phyloP scores from a whole-genome alignment of 2,888 invertebrate genomes.

The Trachelus tabidus region DNA sequence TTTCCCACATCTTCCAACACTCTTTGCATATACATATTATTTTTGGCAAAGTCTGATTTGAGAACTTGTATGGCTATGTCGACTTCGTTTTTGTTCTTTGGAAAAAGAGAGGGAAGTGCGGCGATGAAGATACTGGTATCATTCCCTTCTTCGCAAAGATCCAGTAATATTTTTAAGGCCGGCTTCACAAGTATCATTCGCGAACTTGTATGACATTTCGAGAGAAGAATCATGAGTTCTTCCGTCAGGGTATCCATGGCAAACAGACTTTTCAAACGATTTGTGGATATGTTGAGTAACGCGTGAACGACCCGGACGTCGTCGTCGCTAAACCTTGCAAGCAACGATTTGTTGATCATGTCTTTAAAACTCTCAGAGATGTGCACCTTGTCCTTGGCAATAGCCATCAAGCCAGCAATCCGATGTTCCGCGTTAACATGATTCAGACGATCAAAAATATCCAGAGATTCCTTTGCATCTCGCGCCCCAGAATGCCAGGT shows the following conservation, averaged over 20 bases:
- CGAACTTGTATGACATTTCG: slow-evolving; percentile 46
- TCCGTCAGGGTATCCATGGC: slow-evolving; percentile 49
- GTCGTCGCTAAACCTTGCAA: slow-evolving; percentile 77
- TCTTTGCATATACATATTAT: slow-evolving; percentile 56
- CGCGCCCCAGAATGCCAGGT: slow-evolving; percentile 53
- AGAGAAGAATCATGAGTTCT: slow-evolving; percentile 50
- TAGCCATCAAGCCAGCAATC: slow-evolving; percentile 74
- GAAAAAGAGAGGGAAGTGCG: slow-evolving; percentile 74
- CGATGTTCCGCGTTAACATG: slow-evolving; percentile 77
- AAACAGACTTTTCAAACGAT: slow-evolving; percentile 44
- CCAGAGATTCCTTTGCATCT: slow-evolving; percentile 47
- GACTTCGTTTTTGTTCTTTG: slow-evolving; percentile 65
- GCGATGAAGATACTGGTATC: slow-evolving; percentile 72
- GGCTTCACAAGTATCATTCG: slow-evolving; percentile 47
- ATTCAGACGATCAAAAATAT: slow-evolving; percentile 68
- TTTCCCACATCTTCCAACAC: slow-evolving; percentile 45
- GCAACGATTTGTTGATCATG: slow-evolving; percentile 74
- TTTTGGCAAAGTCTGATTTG: slow-evolving; percentile 63
- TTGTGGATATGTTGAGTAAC: slow-evolving; percentile 52
- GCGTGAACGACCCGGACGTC: slow-evolving; percentile 72
- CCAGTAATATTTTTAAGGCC: slow-evolving; percentile 53
- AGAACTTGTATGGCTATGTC: slow-evolving; percentile 65
- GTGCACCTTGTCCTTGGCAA: slow-evolving; percentile 65
- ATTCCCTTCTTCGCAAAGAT: slow-evolving; percentile 55
- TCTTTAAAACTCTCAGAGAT: slow-evolving; percentile 63